Conservation (phyloP, 2,797 vertebrate genomes). For the Ciconia nigra region DNA sequence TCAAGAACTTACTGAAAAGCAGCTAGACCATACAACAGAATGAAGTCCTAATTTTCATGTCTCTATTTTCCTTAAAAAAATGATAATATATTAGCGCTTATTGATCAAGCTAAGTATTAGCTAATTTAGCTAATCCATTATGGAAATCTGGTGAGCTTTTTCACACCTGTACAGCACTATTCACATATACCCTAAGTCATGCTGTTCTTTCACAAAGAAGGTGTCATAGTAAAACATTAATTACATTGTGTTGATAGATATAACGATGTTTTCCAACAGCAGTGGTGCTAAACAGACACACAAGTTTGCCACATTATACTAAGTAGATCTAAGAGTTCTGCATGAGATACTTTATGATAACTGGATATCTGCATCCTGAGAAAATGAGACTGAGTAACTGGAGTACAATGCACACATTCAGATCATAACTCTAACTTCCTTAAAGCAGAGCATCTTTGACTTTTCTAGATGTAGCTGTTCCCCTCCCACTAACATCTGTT, state of each 20-base stretch:
- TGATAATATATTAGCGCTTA: neutral
- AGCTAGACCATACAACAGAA: neutral
- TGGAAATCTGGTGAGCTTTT: neutral
- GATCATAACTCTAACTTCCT: neutral
- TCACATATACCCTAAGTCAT: fast-evolving
- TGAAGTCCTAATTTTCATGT: neutral
- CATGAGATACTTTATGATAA: neutral
- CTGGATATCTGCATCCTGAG: fast-evolving
- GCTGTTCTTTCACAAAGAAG: neutral
- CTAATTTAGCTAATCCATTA: neutral
- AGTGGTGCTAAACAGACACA: neutral
- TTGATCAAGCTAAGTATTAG: neutral
- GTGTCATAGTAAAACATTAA: neutral
- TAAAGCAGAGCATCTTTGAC: neutral
- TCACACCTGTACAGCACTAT: neutral
- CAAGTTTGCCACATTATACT: neutral
- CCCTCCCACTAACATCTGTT: neutral
- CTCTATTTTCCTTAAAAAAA: neutral
- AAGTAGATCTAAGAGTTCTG: neutral
- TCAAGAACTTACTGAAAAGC: neutral
- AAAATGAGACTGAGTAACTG: neutral
- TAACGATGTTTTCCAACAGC: neutral
- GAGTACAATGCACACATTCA: fast-evolving
- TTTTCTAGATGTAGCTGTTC: neutral
- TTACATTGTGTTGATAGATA: neutral